Evolutionary conservation across 2,797 vertebrate species (phyloP), one percentile per base, ranked within the genome.

Genomic region (Sternarchorhynchus goeldii): DNA sequence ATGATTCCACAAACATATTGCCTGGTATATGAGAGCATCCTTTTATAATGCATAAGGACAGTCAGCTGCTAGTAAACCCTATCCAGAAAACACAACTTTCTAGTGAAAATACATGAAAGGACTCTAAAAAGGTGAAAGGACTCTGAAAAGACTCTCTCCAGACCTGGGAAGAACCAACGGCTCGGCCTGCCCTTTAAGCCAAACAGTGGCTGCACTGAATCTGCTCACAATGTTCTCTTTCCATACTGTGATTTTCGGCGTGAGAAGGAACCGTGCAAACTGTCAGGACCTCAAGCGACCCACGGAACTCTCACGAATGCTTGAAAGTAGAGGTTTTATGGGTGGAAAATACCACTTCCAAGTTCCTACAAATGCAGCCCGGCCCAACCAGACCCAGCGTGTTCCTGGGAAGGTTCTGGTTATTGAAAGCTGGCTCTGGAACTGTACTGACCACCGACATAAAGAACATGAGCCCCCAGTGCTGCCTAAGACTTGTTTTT

Each of bases 271-370:
- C 85, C 85, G 80, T 88, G 86, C 86, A 83, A 90, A 88, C 83
- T 82, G 77, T 90, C 84, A 75, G 62, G 83, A 65, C 70, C 10
- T 72, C 18, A 87, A 90, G 89, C 29, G 50, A 88, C 86, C 82
- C 36, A 1, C 66, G 78, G 85, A 90, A 90, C 89, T 87, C 75
- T 88, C 85, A 89, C 82, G 87, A 83, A 87, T 45, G 63, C 71
- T 83, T 79, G 70, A 80, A 80, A 77, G 75, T 67, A 21, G n/a
- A 57, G 78, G 68, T 90, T 93, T 91, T 91, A 91, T 90, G 86
- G 86, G 84, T 7, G 89, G 91, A 93, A 93, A 92, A 88, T 25
- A 82, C 58, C 55, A 2, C 72, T 81, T 90, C 88, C 89, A 92
- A 90, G 82, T 84, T 90, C 88, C 84, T 82, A 21, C 68, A 78